A percentile compares a stretch with the other conserved stretches of the same genome.
phyloP scores from a whole-genome alignment of 2,797 vertebrate species.

The Gallinago nigripennis region DNA sequence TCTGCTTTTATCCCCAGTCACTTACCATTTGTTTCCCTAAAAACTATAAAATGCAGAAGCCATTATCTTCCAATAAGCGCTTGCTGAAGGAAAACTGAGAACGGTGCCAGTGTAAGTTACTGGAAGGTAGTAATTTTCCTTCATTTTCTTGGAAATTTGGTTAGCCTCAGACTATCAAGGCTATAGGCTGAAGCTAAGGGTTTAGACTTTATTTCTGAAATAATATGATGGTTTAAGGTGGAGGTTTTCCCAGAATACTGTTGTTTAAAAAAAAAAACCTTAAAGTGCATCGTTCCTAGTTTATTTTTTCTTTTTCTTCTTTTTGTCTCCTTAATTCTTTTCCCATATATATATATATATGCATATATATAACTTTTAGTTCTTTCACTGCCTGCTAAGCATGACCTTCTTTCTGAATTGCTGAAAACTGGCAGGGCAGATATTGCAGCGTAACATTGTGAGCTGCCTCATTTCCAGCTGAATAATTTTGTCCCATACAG shows the following conservation, averaged over 20 bases:
- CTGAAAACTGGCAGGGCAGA: not conserved
- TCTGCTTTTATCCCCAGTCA: not conserved
- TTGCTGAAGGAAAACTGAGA: not conserved
- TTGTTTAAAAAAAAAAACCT: not conserved
- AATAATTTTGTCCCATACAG: not conserved
- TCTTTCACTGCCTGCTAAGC: not conserved
- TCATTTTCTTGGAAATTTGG: slow-evolving; percentile 26
- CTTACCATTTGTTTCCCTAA: not conserved
- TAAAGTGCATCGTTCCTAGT: rapidly evolving
- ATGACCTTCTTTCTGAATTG: not conserved
- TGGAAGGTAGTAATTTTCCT: slow-evolving; percentile 34
- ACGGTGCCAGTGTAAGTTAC: not conserved
- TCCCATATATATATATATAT: rapidly evolving
- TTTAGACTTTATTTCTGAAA: not conserved
- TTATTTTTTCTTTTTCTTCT: not conserved
- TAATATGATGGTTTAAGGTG: not conserved
- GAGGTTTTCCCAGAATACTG: not conserved
- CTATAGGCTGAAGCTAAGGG: not conserved
- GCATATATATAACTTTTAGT: not conserved
- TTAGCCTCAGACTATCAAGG: not conserved
- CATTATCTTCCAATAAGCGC: not conserved
- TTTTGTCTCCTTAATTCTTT: not conserved
- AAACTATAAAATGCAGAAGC: not conserved
- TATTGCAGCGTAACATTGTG: too few relatives aligned
- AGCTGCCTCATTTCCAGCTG: not conserved